Evolutionary conservation across 2,113 vertebrate genomes (phyloP).

Genomic region (Actenoides lindsayi): DNA sequence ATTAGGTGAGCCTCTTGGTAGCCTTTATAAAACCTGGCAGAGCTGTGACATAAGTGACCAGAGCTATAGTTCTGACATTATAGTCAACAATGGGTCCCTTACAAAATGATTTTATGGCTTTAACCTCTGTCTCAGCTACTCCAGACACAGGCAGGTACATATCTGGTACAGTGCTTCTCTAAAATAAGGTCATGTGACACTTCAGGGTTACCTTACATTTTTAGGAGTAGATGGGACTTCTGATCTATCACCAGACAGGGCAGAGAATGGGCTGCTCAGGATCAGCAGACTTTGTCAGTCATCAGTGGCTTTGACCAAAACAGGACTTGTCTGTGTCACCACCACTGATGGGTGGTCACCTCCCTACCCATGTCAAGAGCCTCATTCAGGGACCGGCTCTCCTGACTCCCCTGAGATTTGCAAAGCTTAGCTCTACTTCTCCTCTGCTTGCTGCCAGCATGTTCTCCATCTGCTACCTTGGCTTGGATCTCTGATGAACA

Average conservation of each 20-base stretch:
- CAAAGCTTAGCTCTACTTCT: background rate
- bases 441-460: background rate
- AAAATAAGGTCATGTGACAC: background rate
- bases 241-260: background rate
- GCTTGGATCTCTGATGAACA: background rate
- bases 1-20: background rate
- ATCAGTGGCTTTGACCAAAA: background rate
- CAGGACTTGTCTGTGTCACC: background rate
- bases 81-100: background rate
- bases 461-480: constrained; percentile 1
- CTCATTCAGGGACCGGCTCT: background rate
- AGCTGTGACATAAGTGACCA: background rate
- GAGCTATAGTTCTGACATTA: background rate
- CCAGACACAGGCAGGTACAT: background rate
- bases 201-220: background rate
- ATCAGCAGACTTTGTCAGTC: background rate
- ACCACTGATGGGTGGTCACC: background rate
- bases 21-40: background rate
- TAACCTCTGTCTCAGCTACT: background rate
- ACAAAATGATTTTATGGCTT: background rate
- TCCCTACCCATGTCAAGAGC: background rate
- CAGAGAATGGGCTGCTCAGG: background rate
- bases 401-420: background rate
- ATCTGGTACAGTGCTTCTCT: background rate
- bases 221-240: background rate